These are phyloP conservation scores for Acleris emargana DNA, from an alignment of 2,888 invertebrate species.

Conservation along the genomic window DNA sequence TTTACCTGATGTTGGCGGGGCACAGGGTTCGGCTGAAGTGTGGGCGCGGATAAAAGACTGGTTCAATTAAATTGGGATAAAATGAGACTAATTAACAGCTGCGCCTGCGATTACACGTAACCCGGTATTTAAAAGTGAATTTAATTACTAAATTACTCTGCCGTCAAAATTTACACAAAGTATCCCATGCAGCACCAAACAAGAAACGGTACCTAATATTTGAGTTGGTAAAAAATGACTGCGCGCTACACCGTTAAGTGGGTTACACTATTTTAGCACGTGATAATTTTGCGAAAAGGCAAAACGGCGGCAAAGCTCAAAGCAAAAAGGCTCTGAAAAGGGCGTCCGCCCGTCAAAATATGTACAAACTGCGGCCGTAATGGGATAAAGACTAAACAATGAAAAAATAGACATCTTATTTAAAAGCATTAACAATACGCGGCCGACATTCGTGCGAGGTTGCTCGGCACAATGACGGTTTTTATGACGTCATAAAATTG, in stretches of 20 bases:
- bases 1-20: constrained; percentile 50
- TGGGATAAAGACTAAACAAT: constrained; percentile 64
- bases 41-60: constrained; percentile 29
- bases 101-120: constrained; percentile 8
- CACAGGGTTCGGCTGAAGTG: constrained; percentile 35
- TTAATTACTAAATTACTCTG: constrained; percentile 5
- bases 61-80: constrained; percentile 22
- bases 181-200: background rate
- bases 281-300: constrained; percentile 66
- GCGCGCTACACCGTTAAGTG: constrained; percentile 18
- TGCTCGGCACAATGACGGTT: constrained; percentile 67
- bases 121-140: constrained; percentile 1
- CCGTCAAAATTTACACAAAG: background rate
- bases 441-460: constrained; percentile 69
- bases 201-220: too few relatives aligned
- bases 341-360: constrained; percentile 74
- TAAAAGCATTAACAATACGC: constrained; percentile 75
- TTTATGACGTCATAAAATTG: constrained; percentile 75
- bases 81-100: constrained; percentile 19
- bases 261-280: constrained; percentile 57
- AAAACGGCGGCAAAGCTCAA: constrained; percentile 64
- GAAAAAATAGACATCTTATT: constrained; percentile 82
- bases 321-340: constrained; percentile 56
- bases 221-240: background rate
- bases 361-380: constrained; percentile 75